Base-by-base conservation (phyloP, 2,888 invertebrate genomes). In the Eucera pruinosa region DNA sequence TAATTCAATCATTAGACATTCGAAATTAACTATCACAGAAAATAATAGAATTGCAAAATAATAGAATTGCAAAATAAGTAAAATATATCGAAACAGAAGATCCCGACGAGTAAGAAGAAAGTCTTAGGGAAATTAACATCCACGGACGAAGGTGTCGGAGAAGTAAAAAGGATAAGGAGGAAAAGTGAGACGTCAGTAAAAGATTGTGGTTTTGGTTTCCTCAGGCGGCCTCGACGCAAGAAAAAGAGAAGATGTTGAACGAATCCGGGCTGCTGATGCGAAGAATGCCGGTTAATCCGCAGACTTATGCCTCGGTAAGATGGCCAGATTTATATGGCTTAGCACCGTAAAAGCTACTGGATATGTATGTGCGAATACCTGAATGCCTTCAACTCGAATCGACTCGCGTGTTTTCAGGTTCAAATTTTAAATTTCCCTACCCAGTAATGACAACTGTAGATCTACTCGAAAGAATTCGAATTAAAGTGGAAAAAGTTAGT, bases 301-400 rank as follows among this genome's bases (percentile, higher is more conserved):
- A 89, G 91, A 91, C 91, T 92, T 91, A 91, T 90, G 89, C 90
- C 88, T 84, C 83, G 84, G 86, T 91, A 90, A 91, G 91, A 90
- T 89, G 90, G 86, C 84, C 89, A 91, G 92, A 92, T 92, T 91
- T 92, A 91, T 92, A 90, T 87, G 90, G 91, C 91, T 91, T 89
- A 91, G 86, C 84, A 64, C 33, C 61, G 74, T 64, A 55, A 68
- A 68, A 77, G 67, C 77, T 74, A 64, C 64, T 60, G 41, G 50
- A 45, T 69, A 54, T 15, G 48, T 57, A 25, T n/a, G 11, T 7
- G 9, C 11, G 18, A 50, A 30, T 48, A 50, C 57, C 60, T 47
- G 58, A 58, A 45, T 30, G 18, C n/a, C 9, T n/a, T n/a, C 18
- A 2, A 27, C 30, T 52, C 27, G n/a, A n/a, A 52, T 30, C 27